Percentiles rank a stretch among this genome's conserved stretches.
Evolutionary conservation across 2,113 vertebrate genomes (phyloP).

Genomic region (Malurus alboscapulatus): DNA sequence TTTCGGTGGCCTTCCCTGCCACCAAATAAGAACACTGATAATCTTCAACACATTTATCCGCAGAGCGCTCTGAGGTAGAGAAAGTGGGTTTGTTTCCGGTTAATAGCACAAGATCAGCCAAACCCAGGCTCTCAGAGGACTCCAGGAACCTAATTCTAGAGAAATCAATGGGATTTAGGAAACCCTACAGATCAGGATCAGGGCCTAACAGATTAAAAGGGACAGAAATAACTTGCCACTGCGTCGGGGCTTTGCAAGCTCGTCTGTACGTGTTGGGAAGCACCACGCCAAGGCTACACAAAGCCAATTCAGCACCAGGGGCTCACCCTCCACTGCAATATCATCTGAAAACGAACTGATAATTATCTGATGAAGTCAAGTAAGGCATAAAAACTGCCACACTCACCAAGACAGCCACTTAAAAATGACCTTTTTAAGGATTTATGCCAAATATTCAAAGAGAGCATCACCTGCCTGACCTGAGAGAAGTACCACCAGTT

Average conservation of each 20-base stretch:
- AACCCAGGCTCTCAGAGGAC: neutral
- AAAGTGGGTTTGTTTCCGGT: neutral
- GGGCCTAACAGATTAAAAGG: constrained; percentile 10
- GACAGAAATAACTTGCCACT: constrained; percentile 12
- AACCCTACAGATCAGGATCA: constrained; percentile 39
- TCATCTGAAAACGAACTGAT: neutral
- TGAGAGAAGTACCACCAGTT: neutral
- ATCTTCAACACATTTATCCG: constrained; percentile 12
- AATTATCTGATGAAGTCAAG: neutral
- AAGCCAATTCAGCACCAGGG: neutral
- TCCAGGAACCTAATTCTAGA: constrained; percentile 28
- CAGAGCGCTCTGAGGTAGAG: neutral
- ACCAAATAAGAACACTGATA: neutral
- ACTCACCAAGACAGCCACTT: neutral
- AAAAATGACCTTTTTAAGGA: neutral
- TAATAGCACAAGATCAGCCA: neutral
- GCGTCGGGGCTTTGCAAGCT: neutral
- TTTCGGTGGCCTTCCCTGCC: neutral
- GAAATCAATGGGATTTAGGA: constrained; percentile 55
- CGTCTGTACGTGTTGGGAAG: rapidly evolving
- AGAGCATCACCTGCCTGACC: neutral
- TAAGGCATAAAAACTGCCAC: neutral
- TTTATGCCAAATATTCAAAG: neutral
- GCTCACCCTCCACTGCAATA: rapidly evolving
- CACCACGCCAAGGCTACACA: neutral